A percentile compares a stretch with the other conserved stretches of the same genome.
Conservation (phyloP, 2,797 vertebrate genomes). For the Vireo griseus region DNA sequence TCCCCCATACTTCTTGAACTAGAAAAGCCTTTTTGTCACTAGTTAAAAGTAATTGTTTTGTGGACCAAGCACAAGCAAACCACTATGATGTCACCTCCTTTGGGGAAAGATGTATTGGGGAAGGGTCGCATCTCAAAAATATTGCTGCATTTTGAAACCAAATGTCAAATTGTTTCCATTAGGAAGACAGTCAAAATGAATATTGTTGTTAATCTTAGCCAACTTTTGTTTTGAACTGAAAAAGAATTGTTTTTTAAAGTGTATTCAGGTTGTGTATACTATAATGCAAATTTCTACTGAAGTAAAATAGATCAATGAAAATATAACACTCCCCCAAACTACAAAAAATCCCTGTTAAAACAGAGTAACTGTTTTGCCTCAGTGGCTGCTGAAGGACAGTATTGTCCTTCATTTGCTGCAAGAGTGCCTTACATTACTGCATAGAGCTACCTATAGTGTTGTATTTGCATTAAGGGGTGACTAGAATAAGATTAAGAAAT, state of each 20-base stretch:
- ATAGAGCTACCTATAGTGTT: neutral
- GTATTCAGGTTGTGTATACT: neutral
- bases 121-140: neutral
- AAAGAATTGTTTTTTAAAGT: neutral
- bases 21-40: neutral
- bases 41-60: neutral
- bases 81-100: neutral
- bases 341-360: too few relatives aligned
- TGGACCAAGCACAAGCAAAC: neutral
- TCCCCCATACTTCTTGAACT: neutral
- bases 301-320: neutral
- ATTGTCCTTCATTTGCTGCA: neutral
- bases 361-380: neutral
- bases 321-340: fast-evolving
- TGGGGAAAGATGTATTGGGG: neutral
- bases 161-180: neutral
- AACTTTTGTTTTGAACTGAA: neutral
- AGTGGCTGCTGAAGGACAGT: neutral
- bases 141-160: neutral
- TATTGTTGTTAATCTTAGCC: neutral
- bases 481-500: neutral
- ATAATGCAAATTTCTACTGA: neutral
- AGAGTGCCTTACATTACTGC: neutral
- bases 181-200: neutral
- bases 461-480: neutral